A percentile compares a stretch with the other conserved stretches of the same genome.
phyloP scores from a whole-genome alignment of 1,140 invertebrate species.

The Yoshiicerus persimilis region DNA sequence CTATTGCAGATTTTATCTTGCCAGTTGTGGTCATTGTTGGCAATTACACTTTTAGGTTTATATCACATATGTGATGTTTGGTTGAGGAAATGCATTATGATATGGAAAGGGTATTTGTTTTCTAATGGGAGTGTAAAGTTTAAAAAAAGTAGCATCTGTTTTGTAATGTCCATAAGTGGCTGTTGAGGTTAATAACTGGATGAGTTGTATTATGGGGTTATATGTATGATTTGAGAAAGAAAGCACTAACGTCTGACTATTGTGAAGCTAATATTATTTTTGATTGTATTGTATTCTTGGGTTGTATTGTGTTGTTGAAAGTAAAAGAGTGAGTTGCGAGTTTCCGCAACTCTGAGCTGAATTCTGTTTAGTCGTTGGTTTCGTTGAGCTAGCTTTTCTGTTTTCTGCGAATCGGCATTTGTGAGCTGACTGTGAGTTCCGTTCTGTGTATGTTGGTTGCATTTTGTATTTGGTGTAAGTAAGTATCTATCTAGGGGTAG shows the following conservation, averaged over 20 bases:
- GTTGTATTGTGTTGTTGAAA: neutral
- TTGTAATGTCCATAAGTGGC: neutral
- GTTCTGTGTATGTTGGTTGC: neutral
- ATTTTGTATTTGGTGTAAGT: neutral
- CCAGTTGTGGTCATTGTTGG: too few species aligned
- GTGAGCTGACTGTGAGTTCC: neutral
- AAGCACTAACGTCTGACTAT: neutral
- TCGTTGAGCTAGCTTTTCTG: constrained; percentile 9
- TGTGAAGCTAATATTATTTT: constrained; percentile 14
- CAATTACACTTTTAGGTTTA: too few species aligned
- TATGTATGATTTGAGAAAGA: neutral
- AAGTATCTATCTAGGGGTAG: neutral
- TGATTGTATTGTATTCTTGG: neutral
- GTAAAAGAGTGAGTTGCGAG: constrained; percentile 3
- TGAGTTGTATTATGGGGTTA: neutral
- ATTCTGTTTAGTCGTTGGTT: neutral
- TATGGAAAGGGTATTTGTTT: too few species aligned
- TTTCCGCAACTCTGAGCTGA: constrained; percentile 6
- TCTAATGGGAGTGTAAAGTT: neutral
- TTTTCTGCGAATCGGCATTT: neutral
- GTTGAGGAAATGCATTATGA: too few species aligned
- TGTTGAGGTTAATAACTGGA: neutral
- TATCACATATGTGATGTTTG: too few species aligned
- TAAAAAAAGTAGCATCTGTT: neutral
- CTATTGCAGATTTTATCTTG: too few species aligned